phyloP scores from a whole-genome alignment of 2,797 vertebrate genomes.

The Scolopax bukidnonensis region DNA sequence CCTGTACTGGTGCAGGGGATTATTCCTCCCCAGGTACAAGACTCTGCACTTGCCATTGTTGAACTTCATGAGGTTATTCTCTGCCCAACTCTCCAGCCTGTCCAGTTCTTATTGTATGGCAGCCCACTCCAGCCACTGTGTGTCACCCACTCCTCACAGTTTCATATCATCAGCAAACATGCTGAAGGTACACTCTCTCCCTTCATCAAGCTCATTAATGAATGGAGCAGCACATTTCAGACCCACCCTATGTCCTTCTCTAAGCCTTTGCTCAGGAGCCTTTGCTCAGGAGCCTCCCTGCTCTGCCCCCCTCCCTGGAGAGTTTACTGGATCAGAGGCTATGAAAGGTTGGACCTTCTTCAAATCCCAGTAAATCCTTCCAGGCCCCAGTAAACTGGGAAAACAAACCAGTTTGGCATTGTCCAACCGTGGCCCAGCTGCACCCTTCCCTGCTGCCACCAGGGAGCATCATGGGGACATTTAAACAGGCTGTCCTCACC shows the following conservation, averaged over 20 bases:
- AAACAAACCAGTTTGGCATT: not conserved
- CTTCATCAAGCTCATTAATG: too few species aligned
- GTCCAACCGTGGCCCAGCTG: not conserved
- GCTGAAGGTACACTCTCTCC: too few species aligned
- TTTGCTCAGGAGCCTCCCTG: not conserved
- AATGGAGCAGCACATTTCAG: not conserved
- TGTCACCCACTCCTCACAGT: too few species aligned
- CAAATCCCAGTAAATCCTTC: not conserved
- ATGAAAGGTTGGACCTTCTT: not conserved
- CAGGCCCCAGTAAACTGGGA: not conserved
- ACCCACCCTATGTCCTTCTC: not conserved
- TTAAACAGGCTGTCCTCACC: not conserved
- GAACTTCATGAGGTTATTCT: too few species aligned
- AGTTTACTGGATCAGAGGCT: not conserved
- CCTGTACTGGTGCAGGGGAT: too few species aligned
- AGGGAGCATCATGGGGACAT: slow-evolving; percentile 26
- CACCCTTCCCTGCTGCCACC: slow-evolving; percentile 34
- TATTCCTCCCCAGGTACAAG: too few species aligned
- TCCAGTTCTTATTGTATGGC: too few species aligned
- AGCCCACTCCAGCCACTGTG: too few species aligned
- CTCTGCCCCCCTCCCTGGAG: not conserved
- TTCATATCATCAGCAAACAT: too few species aligned
- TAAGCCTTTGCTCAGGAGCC: not conserved
- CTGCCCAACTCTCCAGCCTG: too few species aligned
- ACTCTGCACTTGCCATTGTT: too few species aligned